Evolutionary conservation across 1,140 invertebrate genomes (phyloP), one percentile per base, ranked within the genome.

Genomic region (Drosophila kanapiae): DNA sequence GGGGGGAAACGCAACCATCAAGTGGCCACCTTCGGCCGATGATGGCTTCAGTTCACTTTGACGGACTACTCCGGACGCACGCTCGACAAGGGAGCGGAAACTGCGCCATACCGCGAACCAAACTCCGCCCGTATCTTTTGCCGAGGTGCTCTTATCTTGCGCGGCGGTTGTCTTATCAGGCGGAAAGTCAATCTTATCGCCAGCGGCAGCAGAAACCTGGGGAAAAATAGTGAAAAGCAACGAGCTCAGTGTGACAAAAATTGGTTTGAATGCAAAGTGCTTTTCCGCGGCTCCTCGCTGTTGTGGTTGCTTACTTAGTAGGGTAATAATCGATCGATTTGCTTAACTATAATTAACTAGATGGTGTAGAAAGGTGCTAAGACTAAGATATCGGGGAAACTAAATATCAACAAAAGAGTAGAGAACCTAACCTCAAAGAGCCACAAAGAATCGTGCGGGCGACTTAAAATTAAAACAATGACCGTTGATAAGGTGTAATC

Each of bases 161-260:
- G 23, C 33, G 48, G 23, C 33, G 42, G 61, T 68, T 68, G 35
- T 77, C 75, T 77, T 77, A 77, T 77, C 75, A 53, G 42, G 48
- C 54, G 47, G 31, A 43, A 40, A 35, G 74, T 56, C 37, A 78
- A 78, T 78, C 74, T 78, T 78, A 78, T 78, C 75, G 56, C 75
- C 40, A 29, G 45, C 35, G 40, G 13, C 42, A 23, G 45, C 48
- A 49, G 31, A 16, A 38, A 75, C 40, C 51, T 23, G 62, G 48
- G 48, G 18, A 53, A 75, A 75, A 53, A 40, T 54, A 45, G 69
- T 62, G 68, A 35, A 51, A 72, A 75, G 35, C 63, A 56, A 33
- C 18, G 38, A 56, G 62, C 58, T 63, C 49, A 48, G 70, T 75
- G 35, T 75, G 58, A 56, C 48, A 54, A 54, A 75, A 75, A 48